Conservation (phyloP, 2,797 vertebrate genomes). For the Gallirallus australis region DNA sequence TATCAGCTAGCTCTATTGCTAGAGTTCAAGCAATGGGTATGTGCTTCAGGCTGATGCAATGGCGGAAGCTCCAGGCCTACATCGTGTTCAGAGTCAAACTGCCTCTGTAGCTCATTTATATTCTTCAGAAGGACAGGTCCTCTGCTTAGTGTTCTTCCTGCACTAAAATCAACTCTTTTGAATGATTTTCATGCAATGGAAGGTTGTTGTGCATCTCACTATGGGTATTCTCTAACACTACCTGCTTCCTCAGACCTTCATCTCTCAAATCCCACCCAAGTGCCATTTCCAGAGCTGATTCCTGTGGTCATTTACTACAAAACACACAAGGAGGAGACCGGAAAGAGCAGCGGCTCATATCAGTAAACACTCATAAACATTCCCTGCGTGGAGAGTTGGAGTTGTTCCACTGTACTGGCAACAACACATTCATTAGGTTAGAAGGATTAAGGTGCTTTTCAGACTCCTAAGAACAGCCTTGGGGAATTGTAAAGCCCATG, state of each 20-base stretch:
- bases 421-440: background rate
- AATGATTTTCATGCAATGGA: background rate
- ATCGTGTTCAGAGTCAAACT: background rate
- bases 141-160: background rate
- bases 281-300: background rate
- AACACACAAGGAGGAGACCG: background rate
- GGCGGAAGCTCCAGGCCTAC: fast-evolving
- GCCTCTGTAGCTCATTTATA: background rate
- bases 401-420: background rate
- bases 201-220: background rate
- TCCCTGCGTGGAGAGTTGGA: background rate
- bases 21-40: background rate
- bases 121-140: background rate
- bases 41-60: fast-evolving
- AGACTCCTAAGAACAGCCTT: background rate
- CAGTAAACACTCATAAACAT: background rate
- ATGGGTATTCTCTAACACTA: background rate
- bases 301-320: background rate
- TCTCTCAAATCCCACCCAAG: background rate
- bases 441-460: background rate
- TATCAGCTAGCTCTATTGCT: background rate
- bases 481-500: background rate
- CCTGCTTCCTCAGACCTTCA: background rate
- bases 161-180: background rate
- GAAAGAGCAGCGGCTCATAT: background rate